Evolutionary conservation across 2,797 vertebrate species (phyloP).

Genomic region (Hydrocynus forskahlii): DNA sequence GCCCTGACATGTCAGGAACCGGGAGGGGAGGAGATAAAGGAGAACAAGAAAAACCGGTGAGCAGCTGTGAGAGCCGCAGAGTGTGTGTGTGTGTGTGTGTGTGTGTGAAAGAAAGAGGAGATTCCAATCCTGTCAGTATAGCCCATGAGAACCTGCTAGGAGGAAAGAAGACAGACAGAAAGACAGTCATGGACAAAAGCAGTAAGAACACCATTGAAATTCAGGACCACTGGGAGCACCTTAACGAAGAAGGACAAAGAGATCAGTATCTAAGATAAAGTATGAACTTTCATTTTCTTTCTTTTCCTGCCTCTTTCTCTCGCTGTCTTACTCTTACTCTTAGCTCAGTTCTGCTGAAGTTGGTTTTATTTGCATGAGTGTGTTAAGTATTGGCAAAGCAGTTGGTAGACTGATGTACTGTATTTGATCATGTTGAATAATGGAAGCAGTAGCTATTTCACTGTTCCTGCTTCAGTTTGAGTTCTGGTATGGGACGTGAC

Average conservation of each 20-base stretch:
- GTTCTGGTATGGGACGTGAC: not conserved
- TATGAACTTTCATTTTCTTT: slow-evolving; percentile 44
- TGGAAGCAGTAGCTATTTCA: slow-evolving; percentile 8
- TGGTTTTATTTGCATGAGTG: not conserved
- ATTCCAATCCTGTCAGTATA: slow-evolving; percentile 55
- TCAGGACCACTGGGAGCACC: slow-evolving; percentile 34
- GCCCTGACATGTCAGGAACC: slow-evolving; percentile 73
- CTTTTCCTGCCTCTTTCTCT: slow-evolving; percentile 33
- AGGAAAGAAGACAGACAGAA: slow-evolving; percentile 49
- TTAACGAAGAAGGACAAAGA: slow-evolving; percentile 35
- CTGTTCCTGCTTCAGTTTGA: slow-evolving; percentile 12
- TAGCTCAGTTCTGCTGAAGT: slow-evolving; percentile 3
- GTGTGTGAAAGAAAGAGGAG: slow-evolving; percentile 63
- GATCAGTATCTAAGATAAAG: slow-evolving; percentile 54
- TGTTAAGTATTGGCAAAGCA: not conserved
- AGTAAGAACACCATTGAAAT: slow-evolving; percentile 30
- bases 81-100: too few species aligned
- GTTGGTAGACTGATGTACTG: not conserved
- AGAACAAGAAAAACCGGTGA: slow-evolving; percentile 71
- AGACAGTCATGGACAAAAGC: slow-evolving; percentile 1
- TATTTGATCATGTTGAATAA: not conserved
- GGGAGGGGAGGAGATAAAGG: slow-evolving; percentile 67
- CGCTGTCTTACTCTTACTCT: slow-evolving; percentile 39
- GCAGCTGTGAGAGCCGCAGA: slow-evolving; percentile 63
- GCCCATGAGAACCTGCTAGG: slow-evolving; percentile 44